Conservation (phyloP, 2,797 vertebrate genomes). For the Molossus molossus region DNA sequence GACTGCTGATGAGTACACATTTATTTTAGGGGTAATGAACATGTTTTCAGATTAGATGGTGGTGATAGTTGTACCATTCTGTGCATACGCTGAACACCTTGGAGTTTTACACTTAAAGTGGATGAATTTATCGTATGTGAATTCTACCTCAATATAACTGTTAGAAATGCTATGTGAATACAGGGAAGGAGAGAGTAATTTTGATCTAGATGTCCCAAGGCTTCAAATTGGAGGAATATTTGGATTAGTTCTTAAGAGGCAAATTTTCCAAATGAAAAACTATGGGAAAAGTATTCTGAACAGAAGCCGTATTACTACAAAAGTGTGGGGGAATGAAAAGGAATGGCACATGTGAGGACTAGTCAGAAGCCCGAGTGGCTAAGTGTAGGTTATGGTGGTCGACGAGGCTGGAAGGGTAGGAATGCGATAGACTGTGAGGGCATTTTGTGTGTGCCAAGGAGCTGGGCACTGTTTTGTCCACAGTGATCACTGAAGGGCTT, state of each 20-base stretch:
- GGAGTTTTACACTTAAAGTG: background rate
- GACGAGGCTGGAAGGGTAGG: background rate
- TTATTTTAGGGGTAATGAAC: background rate
- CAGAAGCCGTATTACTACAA: background rate
- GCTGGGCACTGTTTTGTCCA: background rate
- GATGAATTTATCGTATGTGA: background rate
- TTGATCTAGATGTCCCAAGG: background rate
- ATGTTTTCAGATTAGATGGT: background rate
- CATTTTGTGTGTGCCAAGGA: background rate
- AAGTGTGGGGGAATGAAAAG: background rate
- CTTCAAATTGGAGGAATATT: constrained; percentile 24
- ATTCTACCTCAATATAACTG: background rate
- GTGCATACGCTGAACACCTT: background rate
- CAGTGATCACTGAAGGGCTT: background rate
- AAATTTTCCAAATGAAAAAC: background rate
- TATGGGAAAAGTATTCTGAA: background rate
- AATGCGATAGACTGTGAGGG: background rate
- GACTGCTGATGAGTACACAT: background rate
- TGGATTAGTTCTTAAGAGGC: constrained; percentile 7
- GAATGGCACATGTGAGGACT: fast-evolving
- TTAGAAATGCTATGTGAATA: background rate
- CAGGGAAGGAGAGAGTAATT: background rate
- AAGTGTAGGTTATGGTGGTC: fast-evolving
- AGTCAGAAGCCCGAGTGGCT: background rate
- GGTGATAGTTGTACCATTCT: background rate